These are phyloP conservation scores for Nothocercus julius DNA, from an alignment of 2,113 vertebrate species.

Conservation along the genomic window DNA sequence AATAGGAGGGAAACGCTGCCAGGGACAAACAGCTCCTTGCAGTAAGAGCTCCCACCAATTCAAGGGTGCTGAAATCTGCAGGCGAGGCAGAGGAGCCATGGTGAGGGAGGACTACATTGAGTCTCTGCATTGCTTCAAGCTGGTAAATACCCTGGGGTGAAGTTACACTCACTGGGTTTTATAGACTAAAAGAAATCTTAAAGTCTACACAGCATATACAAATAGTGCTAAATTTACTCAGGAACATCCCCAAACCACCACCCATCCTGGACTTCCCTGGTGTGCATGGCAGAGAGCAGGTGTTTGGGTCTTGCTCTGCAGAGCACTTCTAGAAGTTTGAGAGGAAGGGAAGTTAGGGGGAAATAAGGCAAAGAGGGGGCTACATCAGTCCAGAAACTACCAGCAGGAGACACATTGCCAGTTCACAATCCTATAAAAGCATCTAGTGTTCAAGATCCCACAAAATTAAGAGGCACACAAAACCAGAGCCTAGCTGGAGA, in stretches of 20 bases:
- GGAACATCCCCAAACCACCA: neutral
- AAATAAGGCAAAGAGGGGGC: neutral
- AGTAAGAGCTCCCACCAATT: neutral
- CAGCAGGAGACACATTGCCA: neutral
- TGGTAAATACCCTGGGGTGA: neutral
- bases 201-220: neutral
- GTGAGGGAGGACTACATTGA: too few relatives aligned
- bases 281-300: neutral
- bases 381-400: neutral
- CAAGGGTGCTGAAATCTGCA: neutral
- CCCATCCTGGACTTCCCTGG: neutral
- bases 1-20: neutral
- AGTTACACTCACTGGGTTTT: neutral
- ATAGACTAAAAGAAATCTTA: neutral
- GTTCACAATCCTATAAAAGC: neutral
- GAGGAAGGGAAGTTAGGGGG: neutral
- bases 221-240: neutral
- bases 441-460: neutral
- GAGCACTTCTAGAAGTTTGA: neutral
- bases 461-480: neutral
- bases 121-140: neutral
- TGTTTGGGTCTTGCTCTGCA: neutral
- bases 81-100: neutral
- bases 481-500: neutral
- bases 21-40: neutral